Conservation (phyloP, 2,888 invertebrate species). For the Leistus spinibarbis region DNA sequence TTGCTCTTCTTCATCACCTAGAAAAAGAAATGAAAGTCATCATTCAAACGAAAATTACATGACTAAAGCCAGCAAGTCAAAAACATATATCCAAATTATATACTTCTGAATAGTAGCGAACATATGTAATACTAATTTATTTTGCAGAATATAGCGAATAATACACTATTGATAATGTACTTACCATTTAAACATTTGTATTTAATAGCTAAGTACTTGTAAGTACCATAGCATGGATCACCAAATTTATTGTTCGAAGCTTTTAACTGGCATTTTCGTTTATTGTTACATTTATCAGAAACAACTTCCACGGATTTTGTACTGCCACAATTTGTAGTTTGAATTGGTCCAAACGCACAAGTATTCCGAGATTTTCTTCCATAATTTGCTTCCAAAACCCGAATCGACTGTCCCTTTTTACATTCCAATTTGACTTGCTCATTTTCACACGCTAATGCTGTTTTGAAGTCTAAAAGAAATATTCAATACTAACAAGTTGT, state of each 20-base stretch:
- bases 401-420: constrained; percentile 16
- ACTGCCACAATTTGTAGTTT: constrained; percentile 13
- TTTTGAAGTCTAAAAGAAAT: constrained; percentile 13
- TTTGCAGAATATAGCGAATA: no score
- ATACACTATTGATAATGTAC: no score
- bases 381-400: constrained; percentile 27
- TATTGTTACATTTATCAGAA: constrained; percentile 29
- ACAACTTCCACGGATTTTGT: constrained; percentile 13
- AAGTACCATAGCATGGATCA: constrained; percentile 17
- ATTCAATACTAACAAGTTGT: neutral
- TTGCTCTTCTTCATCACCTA: neutral
- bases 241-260: constrained; percentile 17
- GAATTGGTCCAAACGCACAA: constrained; percentile 7
- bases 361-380: constrained; percentile 11
- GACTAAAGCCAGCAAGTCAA: no score
- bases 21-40: no score
- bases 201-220: constrained; percentile 22
- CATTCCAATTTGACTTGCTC: constrained; percentile 6
- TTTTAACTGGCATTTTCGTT: neutral
- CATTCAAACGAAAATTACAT: no score
- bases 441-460: constrained; percentile 19
- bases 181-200: constrained; percentile 22
- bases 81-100: no score
- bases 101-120: no score
- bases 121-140: no score